phyloP scores from a whole-genome alignment of 2,888 invertebrate species.

The Netelia melanura region DNA sequence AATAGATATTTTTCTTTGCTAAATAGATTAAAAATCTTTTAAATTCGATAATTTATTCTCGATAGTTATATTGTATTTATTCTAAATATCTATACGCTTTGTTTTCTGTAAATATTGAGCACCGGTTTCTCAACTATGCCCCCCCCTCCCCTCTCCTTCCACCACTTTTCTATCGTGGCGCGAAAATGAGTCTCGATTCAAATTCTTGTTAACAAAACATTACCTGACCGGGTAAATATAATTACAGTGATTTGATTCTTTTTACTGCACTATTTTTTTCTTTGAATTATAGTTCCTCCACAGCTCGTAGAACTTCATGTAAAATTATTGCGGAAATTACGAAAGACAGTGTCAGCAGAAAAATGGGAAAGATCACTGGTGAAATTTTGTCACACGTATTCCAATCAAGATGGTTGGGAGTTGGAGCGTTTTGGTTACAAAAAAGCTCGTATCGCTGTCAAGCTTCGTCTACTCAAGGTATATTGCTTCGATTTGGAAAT shows the following conservation, averaged over 20 bases:
- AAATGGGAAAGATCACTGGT: constrained; percentile 96
- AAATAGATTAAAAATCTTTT: not conserved
- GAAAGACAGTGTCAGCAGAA: constrained; percentile 92
- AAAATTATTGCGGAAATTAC: constrained; percentile 94
- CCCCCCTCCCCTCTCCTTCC: not conserved
- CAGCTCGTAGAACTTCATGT: constrained; percentile 95
- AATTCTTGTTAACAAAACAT: not conserved
- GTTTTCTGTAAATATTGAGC: constrained; percentile 25
- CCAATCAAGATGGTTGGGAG: constrained; percentile 97
- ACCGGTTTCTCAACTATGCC: constrained; percentile 28
- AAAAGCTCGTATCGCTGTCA: constrained; percentile 94
- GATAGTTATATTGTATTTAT: constrained; percentile 41
- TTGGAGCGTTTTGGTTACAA: constrained; percentile 98
- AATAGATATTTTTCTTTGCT: not conserved
- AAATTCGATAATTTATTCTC: not conserved
- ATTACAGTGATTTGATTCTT: not conserved
- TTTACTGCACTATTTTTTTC: constrained; percentile 7
- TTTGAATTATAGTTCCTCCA: constrained; percentile 89
- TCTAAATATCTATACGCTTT: constrained; percentile 6
- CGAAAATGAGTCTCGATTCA: constrained; percentile 6
- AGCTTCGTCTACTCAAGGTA: constrained; percentile 96
- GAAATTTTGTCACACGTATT: constrained; percentile 96
- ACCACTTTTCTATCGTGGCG: not conserved
- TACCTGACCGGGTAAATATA: not conserved
- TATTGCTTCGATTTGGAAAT: constrained; percentile 59